Base-by-base conservation (phyloP, 2,113 vertebrate genomes). In the Daboia siamensis region DNA sequence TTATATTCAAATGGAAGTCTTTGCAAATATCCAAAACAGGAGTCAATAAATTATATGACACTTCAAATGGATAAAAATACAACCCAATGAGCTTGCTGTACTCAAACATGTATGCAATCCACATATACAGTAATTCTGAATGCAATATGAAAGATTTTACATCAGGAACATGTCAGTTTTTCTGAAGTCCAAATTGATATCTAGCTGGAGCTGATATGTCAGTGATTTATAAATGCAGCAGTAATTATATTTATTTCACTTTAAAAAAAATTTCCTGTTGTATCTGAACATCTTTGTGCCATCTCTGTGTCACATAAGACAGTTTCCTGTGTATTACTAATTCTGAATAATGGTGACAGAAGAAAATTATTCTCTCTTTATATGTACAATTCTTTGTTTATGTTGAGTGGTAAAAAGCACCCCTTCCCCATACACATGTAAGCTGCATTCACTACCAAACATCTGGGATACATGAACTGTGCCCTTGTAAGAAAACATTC, bases 191-290 rank as follows among this genome's bases (percentile, higher is more conserved):
- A 61, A 8, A 2, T 0, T 26, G 87, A 24, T 89, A 54, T 69
- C 94, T 90, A 85, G 89, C 94, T 90, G 74, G 87, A 94, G 89
- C 20, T 26, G 0, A 54, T 94, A 10, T 3, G 7, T 26, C 59
- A 61, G 8, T 26, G 8, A 61, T 61, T 23, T 61, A 61, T 10
- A 23, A 61, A 10, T 61, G 24, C 24, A 24, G 23, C 9, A 61
- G 24, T 26, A 61, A 61, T 61, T 61, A 61, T 61, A 59, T 59
- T 59, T 59, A 59, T 59, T 61, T 61, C 24, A 61, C 5, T 61
- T 61, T 61, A 61, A 61, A n/a, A n/a, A n/a, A n/a, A n/a, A n/a
- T 56, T 64, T 64, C 26, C 59, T 29, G 26, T 64, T 64, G 59
- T 64, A 12, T 64, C 24, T 64, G 26, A 29, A 3, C 26, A 29